Evolutionary conservation across 2,797 vertebrate species (phyloP).

Genomic region (Rallus crepitans): DNA sequence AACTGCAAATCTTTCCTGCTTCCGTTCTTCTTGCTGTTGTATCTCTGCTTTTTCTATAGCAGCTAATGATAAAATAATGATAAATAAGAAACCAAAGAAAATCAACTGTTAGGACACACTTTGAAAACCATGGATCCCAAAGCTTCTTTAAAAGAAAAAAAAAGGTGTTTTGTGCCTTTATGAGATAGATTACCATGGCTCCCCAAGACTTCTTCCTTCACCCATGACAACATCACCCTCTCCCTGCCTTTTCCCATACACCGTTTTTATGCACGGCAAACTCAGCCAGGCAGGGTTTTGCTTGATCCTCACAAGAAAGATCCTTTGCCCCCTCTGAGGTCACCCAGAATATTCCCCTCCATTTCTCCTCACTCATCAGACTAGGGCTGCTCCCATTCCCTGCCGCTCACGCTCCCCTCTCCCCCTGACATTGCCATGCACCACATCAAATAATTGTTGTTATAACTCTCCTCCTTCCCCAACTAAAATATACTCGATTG

Average conservation of each 20-base stretch:
- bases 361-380: background rate
- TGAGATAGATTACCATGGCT: background rate
- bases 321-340: background rate
- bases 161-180: background rate
- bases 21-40: background rate
- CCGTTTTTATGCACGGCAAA: background rate
- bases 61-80: background rate
- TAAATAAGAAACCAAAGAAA: background rate
- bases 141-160: background rate
- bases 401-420: background rate
- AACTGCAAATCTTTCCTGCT: background rate
- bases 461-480: slow-evolving; percentile 51
- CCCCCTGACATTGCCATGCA: slow-evolving; percentile 8
- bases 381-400: background rate
- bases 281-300: background rate
- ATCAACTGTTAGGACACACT: background rate
- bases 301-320: background rate
- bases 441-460: slow-evolving; percentile 57
- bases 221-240: background rate
- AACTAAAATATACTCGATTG: slow-evolving; percentile 70
- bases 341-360: background rate
- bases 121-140: background rate
- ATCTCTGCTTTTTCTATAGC: background rate
- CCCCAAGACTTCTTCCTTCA: background rate
- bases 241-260: background rate